phyloP scores from a whole-genome alignment of 53 echinoderm and acorn worm genomes.

The Antedon mediterranea region DNA sequence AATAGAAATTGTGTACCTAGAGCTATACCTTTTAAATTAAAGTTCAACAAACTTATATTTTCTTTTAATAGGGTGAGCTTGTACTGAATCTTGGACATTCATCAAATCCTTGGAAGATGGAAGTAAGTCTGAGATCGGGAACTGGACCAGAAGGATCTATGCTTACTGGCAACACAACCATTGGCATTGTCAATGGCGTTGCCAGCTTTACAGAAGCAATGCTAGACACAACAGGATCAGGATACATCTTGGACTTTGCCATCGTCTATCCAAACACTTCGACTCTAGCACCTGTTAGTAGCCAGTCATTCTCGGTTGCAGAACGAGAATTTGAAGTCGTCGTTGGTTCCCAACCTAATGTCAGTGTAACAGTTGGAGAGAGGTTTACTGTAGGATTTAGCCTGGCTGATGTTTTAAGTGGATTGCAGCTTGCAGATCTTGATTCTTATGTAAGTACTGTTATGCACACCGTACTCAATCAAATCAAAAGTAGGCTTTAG shows the following conservation, averaged over 20 bases:
- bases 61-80: conserved; percentile 31
- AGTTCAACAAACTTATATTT: not conserved
- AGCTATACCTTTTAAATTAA: too few relatives aligned
- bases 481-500: too few relatives aligned
- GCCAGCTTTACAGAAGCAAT: conserved; percentile 63
- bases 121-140: conserved; percentile 25
- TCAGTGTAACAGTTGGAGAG: not conserved
- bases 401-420: not conserved
- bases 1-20: too few relatives aligned
- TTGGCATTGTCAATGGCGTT: conserved; percentile 42
- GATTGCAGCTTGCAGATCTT: not conserved
- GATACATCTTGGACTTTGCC: conserved; percentile 56
- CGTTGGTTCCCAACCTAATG: conserved; percentile 2
- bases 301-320: conserved; percentile 32
- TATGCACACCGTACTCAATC: too few relatives aligned
- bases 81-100: conserved; percentile 41
- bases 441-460: not conserved
- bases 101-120: conserved; percentile 59
- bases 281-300: conserved; percentile 13
- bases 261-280: conserved; percentile 47
- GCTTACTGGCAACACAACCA: conserved; percentile 50
- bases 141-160: conserved; percentile 8
- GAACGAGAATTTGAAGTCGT: conserved; percentile 24
- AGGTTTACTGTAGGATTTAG: not conserved
- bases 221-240: conserved; percentile 18